Base-by-base conservation (phyloP, 2,888 invertebrate species). In the Tenthredo livida region DNA sequence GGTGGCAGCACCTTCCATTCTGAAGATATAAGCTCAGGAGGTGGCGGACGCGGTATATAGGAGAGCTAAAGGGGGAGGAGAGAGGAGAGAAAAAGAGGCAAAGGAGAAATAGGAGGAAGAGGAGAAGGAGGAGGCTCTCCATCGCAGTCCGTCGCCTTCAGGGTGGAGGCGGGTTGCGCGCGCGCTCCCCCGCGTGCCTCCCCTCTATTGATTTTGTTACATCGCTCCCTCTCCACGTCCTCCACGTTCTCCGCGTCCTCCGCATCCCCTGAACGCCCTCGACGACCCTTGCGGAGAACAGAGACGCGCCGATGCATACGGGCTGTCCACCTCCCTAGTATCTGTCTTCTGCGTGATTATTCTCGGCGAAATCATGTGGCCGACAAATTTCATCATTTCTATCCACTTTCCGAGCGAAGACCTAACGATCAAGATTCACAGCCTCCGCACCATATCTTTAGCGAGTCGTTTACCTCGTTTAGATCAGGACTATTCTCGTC, bases 81-180 rank as follows among this genome's bases (percentile, higher is more conserved):
- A 78, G 61, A 15, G 54, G 10, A 29, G 33, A 33, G 50, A 47
- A 86, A 83, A 87, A 88, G 87, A 87, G 72, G 85, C 85, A 58
- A 80, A 83, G 86, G 84, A 84, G 86, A 87, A 87, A 87, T 85
- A 61, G 77, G 84, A 84, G 86, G 87, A 87, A 87, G 85, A 88
- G 86, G 85, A 85, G 86, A 87, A 88, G 88, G 91, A 90, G 78
- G 70, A 78, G 90, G 89, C 91, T 91, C 92, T 92, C 92, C 92
- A 92, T 93, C 90, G 92, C 92, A 92, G 92, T 91, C 92, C 91
- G 91, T 92, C 94, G 94, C 94, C 94, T 94, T 94, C 93, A 90
- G 89, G 93, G 93, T 93, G 93, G 92, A 91, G 92, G 93, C 86
- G 86, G 83, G 86, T 84, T 84, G 67, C 65, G 84, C 84, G 89